These are phyloP conservation scores for Meganola albula DNA, from an alignment of 2,888 invertebrate species.

Conservation along the genomic window DNA sequence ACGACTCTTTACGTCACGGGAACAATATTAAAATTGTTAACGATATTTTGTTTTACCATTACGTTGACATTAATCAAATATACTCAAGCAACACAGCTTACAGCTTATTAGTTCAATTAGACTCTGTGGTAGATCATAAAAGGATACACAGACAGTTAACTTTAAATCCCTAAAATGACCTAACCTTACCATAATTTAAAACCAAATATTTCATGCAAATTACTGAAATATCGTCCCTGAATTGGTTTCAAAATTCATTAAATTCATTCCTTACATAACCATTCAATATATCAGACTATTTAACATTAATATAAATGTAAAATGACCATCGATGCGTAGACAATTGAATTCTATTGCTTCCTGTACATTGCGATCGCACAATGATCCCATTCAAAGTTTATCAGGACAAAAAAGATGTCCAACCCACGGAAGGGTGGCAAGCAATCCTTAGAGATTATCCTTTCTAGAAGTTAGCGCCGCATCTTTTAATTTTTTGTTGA, in stretches of 20 bases:
- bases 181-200: too few species aligned
- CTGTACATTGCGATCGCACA: constrained; percentile 57
- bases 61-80: too few species aligned
- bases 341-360: constrained; percentile 64
- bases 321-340: constrained; percentile 47
- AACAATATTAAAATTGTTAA: too few species aligned
- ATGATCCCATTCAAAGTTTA: constrained; percentile 53
- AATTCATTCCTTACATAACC: constrained; percentile 21
- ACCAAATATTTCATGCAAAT: not conserved
- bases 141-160: too few species aligned
- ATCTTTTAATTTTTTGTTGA: constrained; percentile 29
- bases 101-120: too few species aligned
- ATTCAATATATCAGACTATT: constrained; percentile 37
- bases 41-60: too few species aligned
- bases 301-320: constrained; percentile 42
- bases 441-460: constrained; percentile 56
- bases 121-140: too few species aligned
- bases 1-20: too few species aligned
- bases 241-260: constrained; percentile 12
- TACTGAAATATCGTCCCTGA: constrained; percentile 9
- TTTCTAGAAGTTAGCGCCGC: constrained; percentile 62
- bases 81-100: too few species aligned
- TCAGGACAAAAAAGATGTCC: constrained; percentile 41
- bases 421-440: constrained; percentile 48
- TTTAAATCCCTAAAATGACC: too few species aligned